Evolutionary conservation across 2,113 vertebrate species (phyloP).

Genomic region (Notothenia rossii): DNA sequence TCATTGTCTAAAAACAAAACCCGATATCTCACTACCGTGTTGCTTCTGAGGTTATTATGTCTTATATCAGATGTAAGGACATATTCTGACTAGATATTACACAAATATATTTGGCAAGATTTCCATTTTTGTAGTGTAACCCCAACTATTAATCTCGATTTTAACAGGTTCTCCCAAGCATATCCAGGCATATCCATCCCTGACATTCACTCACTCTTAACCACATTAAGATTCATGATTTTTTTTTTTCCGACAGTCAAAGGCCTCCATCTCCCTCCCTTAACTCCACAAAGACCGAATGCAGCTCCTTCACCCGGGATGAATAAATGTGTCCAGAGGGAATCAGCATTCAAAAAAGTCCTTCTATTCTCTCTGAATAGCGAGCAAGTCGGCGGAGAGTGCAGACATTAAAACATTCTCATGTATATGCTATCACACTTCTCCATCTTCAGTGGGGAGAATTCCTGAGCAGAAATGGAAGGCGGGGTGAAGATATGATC

Average conservation of each 20-base stretch:
- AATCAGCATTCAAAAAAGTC: conserved; percentile 21
- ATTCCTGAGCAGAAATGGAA: conserved; percentile 22
- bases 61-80: no score
- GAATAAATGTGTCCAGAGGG: conserved; percentile 32
- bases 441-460: conserved; percentile 23
- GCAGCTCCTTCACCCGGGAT: conserved; percentile 7
- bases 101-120: no score
- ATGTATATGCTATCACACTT: conserved; percentile 35
- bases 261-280: neutral
- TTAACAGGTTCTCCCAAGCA: no score
- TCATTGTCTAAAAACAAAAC: no score
- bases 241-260: neutral
- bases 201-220: neutral
- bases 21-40: no score
- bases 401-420: conserved; percentile 18
- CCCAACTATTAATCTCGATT: no score
- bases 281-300: neutral
- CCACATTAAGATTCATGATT: conserved; percentile 11
- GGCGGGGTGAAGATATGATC: conserved; percentile 34
- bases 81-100: no score
- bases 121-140: no score
- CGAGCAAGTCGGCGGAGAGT: neutral
- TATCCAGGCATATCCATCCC: neutral
- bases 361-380: conserved; percentile 14
- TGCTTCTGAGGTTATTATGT: no score